Percentiles rank a stretch among this genome's conserved stretches.
Conservation (phyloP, 2,797 vertebrate genomes). For the Cyprinodon diabolis region DNA sequence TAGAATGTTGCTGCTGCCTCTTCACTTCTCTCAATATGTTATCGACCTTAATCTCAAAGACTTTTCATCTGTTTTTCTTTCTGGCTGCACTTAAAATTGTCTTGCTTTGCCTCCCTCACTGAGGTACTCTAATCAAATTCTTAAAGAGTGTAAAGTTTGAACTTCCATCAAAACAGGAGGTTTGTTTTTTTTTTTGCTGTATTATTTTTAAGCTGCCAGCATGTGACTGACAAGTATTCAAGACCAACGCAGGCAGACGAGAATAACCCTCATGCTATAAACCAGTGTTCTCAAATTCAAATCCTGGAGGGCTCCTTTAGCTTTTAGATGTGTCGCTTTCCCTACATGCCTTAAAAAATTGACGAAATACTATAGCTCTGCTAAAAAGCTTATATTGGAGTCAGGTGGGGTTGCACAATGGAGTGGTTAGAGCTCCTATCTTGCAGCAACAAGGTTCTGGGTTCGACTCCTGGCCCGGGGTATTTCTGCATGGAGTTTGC, state of each 20-base stretch:
- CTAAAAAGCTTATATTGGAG: too few species aligned
- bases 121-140: neutral
- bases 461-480: too few species aligned
- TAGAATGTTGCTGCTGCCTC: conserved; percentile 21
- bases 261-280: neutral
- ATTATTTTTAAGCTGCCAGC: conserved; percentile 2
- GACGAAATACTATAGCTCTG: too few species aligned
- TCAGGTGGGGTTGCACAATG: too few species aligned
- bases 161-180: conserved; percentile 7
- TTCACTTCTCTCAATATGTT: conserved; percentile 15
- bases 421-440: too few species aligned
- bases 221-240: conserved; percentile 4
- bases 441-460: too few species aligned
- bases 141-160: conserved; percentile 1
- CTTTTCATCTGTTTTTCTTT: neutral
- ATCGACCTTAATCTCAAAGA: conserved; percentile 14
- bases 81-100: conserved; percentile 8
- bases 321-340: too few species aligned
- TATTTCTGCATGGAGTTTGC: too few species aligned
- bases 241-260: neutral
- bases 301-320: too few species aligned
- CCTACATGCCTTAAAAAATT: too few species aligned
- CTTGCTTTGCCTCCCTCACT: neutral
- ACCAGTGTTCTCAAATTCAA: neutral
- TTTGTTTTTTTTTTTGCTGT: neutral